Evolutionary conservation across 2,888 invertebrate genomes (phyloP), one percentile per base, ranked within the genome.

Genomic region (Prosapia bicincta): DNA sequence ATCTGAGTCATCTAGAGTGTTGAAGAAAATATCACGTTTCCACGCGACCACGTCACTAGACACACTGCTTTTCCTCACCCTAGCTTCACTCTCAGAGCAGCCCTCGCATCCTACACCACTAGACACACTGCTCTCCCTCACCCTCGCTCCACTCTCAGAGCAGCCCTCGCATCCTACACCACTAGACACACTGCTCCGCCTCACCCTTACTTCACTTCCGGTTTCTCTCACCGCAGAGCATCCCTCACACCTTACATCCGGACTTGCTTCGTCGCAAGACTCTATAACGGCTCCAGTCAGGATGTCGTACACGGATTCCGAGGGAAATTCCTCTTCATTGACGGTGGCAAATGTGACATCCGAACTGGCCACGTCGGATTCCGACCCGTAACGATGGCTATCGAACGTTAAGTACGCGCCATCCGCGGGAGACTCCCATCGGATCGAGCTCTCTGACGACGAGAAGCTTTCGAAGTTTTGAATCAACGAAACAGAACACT

Each of bases 31-130:
- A 76, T 81, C 81, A 66, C 78, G 75, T 76, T 82, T 83, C 84
- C 84, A 84, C 43, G 80, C 80, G 10, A 80, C 79, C 66, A 84
- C 81, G 78, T 84, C 83, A 79, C 83, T 84, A n/a, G 83, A 80
- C 15, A 78, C 80, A 71, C 83, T 83, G 10, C 82, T 81, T 72
- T 82, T 82, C 20, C 83, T 75, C 5, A 75, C 72, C 66, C 75
- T 32, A n/a, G 13, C 20, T 54, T 54, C 54, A 54, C 54, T 54
- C 3, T 38, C 38, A n/a, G n/a, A n/a, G n/a, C n/a, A n/a, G n/a
- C n/a, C n/a, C n/a, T n/a, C n/a, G n/a, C n/a, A n/a, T 38, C 13
- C 38, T 20, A 13, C 13, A 2, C n/a, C 20, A 20, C 2, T 20
- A 54, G 5, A 5, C n/a, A n/a, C 13, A 1, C 3, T 2, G 20